phyloP scores from a whole-genome alignment of 2,113 vertebrate genomes.

The Rhabdomys dilectus region DNA sequence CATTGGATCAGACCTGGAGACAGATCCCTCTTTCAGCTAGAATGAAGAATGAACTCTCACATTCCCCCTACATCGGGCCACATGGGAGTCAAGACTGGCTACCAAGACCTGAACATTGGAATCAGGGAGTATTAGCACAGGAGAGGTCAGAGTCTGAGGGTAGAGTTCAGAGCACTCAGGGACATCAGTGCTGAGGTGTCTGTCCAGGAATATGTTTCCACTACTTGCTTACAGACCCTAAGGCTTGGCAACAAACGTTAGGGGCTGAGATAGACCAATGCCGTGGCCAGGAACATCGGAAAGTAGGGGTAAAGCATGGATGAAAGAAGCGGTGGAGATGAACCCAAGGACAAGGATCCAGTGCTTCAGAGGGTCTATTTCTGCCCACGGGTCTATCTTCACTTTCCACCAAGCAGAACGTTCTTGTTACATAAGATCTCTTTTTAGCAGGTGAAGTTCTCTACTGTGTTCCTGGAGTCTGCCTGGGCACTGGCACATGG shows the following conservation, averaged over 20 bases:
- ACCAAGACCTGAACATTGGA: not conserved
- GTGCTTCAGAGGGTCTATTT: not conserved
- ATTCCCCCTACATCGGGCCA: not conserved
- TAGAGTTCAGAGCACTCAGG: not conserved
- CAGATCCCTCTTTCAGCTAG: not conserved
- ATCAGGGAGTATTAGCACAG: not conserved
- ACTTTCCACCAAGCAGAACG: not conserved
- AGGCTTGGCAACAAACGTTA: not conserved
- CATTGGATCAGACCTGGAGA: not conserved
- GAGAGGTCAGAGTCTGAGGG: not conserved
- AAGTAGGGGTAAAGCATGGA: not conserved
- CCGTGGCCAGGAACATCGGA: not conserved
- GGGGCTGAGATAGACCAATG: not conserved
- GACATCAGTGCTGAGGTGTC: not conserved
- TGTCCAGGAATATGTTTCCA: not conserved
- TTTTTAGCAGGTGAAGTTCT: not conserved
- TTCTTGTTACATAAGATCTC: not conserved
- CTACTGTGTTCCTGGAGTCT: not conserved
- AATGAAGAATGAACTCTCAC: not conserved
- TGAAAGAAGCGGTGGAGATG: not conserved
- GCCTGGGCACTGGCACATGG: not conserved
- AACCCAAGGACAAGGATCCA: not conserved
- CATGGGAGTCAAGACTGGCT: not conserved
- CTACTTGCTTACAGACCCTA: not conserved
- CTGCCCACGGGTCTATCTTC: not conserved